A percentile compares a stretch with the other conserved stretches of the same genome.
phyloP scores from a whole-genome alignment of 2,113 vertebrate species.

The Melierax canorus region DNA sequence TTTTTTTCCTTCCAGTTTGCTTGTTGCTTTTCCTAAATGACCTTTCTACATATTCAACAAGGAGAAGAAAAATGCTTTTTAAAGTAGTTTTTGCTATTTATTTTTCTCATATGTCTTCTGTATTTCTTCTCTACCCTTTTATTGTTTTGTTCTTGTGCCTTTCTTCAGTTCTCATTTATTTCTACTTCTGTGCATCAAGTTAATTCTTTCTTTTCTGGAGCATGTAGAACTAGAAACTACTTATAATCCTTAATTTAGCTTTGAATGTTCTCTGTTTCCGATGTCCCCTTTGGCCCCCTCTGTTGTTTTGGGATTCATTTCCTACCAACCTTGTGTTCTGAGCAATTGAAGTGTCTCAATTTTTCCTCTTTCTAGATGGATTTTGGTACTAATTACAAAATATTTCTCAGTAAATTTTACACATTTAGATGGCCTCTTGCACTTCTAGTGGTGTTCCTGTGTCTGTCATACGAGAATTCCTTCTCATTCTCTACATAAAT shows the following conservation, averaged over 20 bases:
- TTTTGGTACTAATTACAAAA: neutral
- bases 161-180: neutral
- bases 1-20: neutral
- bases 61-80: neutral
- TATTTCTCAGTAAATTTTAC: neutral
- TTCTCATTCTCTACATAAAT: neutral
- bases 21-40: neutral
- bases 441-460: neutral
- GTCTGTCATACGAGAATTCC: neutral
- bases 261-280: neutral
- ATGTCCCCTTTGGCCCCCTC: neutral
- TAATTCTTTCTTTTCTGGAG: neutral
- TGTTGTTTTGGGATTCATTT: neutral
- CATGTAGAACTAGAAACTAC: neutral
- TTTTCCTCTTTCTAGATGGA: neutral
- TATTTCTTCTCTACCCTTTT: neutral
- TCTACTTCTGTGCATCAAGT: neutral
- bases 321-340: neutral
- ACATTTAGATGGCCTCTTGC: neutral
- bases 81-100: neutral
- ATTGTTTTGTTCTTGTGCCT: neutral
- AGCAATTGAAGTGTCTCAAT: neutral
- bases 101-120: neutral
- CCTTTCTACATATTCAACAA: neutral
- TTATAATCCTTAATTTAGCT: neutral